phyloP scores from a whole-genome alignment of 2,888 invertebrate genomes.

The Drosophila acutilabella region DNA sequence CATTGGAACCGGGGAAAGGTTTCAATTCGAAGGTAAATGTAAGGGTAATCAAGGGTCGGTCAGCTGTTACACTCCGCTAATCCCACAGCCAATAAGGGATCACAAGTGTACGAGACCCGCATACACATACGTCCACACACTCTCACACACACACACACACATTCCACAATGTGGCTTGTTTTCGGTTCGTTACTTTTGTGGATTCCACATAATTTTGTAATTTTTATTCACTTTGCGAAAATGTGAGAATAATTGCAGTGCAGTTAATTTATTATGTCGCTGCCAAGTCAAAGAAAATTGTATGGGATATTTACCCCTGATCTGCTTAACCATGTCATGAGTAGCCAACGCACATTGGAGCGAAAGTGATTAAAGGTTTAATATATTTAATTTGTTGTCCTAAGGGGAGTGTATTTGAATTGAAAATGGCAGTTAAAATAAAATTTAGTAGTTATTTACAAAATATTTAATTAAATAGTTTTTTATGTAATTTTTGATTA shows the following conservation, averaged over 20 bases:
- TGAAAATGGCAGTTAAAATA: too few species aligned
- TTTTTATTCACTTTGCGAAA: conserved; percentile 79
- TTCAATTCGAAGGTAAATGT: conserved; percentile 3
- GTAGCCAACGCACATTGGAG: conserved; percentile 34
- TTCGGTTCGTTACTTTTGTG: conserved; percentile 30
- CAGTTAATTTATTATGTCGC: conserved; percentile 81
- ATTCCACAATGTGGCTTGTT: conserved; percentile 10
- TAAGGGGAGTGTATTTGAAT: too few species aligned
- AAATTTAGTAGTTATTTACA: too few species aligned
- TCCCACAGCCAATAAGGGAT: conserved; percentile 8
- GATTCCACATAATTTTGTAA: conserved; percentile 66
- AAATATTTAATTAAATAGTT: too few species aligned
- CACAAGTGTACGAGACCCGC: conserved; percentile 4
- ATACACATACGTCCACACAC: background rate
- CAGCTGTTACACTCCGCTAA: conserved; percentile 24
- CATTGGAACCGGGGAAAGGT: conserved; percentile 26
- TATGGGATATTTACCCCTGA: conserved; percentile 56
- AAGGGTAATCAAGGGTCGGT: conserved; percentile 29
- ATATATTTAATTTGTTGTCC: background rate
- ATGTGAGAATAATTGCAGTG: conserved; percentile 79
- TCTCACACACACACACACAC: background rate
- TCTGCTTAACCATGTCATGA: conserved; percentile 30
- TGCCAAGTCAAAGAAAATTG: conserved; percentile 64
- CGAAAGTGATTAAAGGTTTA: background rate
- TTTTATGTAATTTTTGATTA: too few species aligned